Evolutionary conservation across 2,888 invertebrate genomes (phyloP), one percentile per base, ranked within the genome.

Genomic region (Cataglyphis rosenhaueri): DNA sequence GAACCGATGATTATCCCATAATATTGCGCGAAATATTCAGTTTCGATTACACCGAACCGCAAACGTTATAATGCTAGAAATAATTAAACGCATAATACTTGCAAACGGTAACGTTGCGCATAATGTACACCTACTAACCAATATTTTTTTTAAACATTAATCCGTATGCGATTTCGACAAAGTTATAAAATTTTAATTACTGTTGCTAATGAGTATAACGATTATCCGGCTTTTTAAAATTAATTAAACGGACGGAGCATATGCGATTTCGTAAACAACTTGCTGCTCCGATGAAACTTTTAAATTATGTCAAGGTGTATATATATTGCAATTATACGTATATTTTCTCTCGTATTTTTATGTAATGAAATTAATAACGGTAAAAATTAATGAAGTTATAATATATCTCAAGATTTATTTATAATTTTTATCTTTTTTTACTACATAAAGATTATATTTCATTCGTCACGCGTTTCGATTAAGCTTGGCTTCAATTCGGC

Each of bases 41-140:
- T 79, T 79, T 79, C 73, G 71, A 79, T 79, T 79, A 79, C 78
- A 70, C 32, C 59, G 71, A 12, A 70, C 59, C 59, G 38, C 78
- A 79, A 79, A 79, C n/a, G 59, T 79, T 79, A 79, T 71, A 79
- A 79, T 79, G 35, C 59, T 79, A 70, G 78, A 79, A 79, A 79
- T 70, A 79, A 79, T 79, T 79, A 79, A 78, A 79, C 78, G 71
- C 59, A 21, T 79, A 59, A 79, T 64, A 79, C 73, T 79, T 70
- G 78, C 5, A 44, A 18, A 59, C 21, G 59, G 3, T 59, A 79
- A 79, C 9, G 44, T 8, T 4, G 12, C 29, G 10, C 21, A 21
- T 68, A 68, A 70, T 71, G 59, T 21, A 59, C 44, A 32, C 12
- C 21, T 18, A 25, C 18, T 29, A 15, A 12, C 15, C 44, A 44